A percentile compares a stretch with the other conserved stretches of the same genome.
Conservation (phyloP, 2,797 vertebrate species). For the Calcarius lapponicus region DNA sequence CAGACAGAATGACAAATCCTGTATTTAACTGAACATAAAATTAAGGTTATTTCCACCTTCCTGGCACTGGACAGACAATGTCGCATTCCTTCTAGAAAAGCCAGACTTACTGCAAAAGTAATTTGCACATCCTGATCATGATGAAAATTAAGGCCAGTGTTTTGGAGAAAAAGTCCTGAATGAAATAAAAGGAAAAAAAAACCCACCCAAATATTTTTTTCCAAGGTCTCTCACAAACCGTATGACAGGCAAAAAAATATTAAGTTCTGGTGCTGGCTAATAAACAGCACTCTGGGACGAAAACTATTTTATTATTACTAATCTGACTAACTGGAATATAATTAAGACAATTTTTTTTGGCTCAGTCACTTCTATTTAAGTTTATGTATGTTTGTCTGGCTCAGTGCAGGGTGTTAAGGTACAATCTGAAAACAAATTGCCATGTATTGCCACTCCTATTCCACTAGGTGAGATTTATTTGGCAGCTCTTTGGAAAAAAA, state of each 20-base stretch:
- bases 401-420: not conserved
- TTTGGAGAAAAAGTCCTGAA: not conserved
- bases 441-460: not conserved
- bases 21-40: not conserved
- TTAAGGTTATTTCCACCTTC: not conserved
- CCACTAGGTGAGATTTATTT: not conserved
- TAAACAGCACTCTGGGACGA: not conserved
- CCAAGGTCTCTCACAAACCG: not conserved
- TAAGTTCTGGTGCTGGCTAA: not conserved
- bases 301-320: slow-evolving; percentile 11
- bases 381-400: not conserved
- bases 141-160: not conserved
- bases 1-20: not conserved
- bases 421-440: slow-evolving; percentile 15
- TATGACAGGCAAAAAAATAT: not conserved
- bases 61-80: not conserved
- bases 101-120: not conserved
- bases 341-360: not conserved
- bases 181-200: not conserved
- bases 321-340: not conserved
- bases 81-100: not conserved
- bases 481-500: not conserved
- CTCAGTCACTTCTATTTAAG: not conserved
- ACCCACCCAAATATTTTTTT: not conserved
- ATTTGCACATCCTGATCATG: not conserved